A percentile compares a stretch with the other conserved stretches of the same genome.
Evolutionary conservation across 2,797 vertebrate genomes (phyloP).

Genomic region (Rhinichthys osculus): DNA sequence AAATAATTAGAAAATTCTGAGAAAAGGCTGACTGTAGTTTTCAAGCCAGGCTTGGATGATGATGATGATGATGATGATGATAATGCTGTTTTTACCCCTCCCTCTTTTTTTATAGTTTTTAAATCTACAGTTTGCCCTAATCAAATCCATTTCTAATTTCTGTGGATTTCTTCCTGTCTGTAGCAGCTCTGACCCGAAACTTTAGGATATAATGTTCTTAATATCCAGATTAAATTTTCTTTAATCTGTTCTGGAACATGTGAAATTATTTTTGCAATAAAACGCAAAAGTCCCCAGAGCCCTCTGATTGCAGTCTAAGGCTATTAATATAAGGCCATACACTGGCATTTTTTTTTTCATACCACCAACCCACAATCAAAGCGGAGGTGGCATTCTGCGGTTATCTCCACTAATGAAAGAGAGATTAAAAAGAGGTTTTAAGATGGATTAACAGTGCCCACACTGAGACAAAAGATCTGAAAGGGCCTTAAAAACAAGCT

Average conservation of each 20-base stretch:
- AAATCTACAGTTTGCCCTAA: constrained; percentile 58
- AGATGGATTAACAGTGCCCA: constrained; percentile 76
- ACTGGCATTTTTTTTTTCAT: constrained; percentile 27
- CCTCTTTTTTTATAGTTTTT: constrained; percentile 4
- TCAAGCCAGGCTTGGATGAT: constrained; percentile 8
- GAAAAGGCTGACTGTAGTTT: constrained; percentile 65
- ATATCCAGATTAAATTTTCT: constrained; percentile 83
- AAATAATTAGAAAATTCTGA: constrained; percentile 74
- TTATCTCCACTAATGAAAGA: constrained; percentile 82
- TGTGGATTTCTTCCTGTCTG: constrained; percentile 77
- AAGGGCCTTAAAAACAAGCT: constrained; percentile 62
- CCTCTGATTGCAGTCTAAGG: constrained; percentile 63
- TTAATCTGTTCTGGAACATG: constrained; percentile 82
- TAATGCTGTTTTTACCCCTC: constrained; percentile 49
- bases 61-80: constrained; percentile 40
- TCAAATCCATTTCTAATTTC: constrained; percentile 82
- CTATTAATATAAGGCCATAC: constrained; percentile 53
- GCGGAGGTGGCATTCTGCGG: constrained; percentile 77
- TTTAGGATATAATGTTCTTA: constrained; percentile 83
- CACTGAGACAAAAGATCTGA: constrained; percentile 80
- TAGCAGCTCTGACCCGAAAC: constrained; percentile 78
- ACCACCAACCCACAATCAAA: constrained; percentile 75
- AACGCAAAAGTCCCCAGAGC: constrained; percentile 69
- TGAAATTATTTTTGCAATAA: constrained; percentile 83
- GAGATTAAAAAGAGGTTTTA: constrained; percentile 82